Evolutionary conservation across 2,888 invertebrate genomes (phyloP).

Genomic region (Platerodrilus igneus): DNA sequence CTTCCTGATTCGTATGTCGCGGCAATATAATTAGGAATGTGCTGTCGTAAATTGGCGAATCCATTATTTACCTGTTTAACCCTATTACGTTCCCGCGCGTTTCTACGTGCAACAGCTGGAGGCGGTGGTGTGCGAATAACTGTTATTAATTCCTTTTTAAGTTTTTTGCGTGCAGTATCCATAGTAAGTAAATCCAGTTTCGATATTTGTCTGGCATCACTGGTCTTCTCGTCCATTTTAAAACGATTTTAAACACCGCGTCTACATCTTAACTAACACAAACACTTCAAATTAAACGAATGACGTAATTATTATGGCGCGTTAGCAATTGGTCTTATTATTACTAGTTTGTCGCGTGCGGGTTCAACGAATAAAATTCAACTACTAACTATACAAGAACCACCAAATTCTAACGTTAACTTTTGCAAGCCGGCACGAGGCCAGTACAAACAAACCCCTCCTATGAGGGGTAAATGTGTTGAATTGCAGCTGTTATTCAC

Average conservation of each 20-base stretch:
- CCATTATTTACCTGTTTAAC: constrained; percentile 91
- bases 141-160: constrained; percentile 33
- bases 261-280: constrained; percentile 10
- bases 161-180: constrained; percentile 40
- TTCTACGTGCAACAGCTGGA: constrained; percentile 79
- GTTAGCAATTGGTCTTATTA: constrained; percentile 31
- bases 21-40: constrained; percentile 80
- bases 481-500: constrained; percentile 43
- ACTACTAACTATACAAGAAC: constrained; percentile 36
- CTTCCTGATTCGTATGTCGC: constrained; percentile 61
- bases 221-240: no score
- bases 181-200: constrained; percentile 38
- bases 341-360: constrained; percentile 42
- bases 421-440: constrained; percentile 48
- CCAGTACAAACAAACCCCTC: constrained; percentile 46
- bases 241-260: constrained; percentile 1
- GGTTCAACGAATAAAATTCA: constrained; percentile 39
- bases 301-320: constrained; percentile 35
- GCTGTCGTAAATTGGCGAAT: constrained; percentile 80
- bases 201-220: constrained; percentile 22
- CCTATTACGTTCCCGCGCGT: constrained; percentile 88
- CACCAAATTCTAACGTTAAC: constrained; percentile 38
- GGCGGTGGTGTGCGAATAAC: constrained; percentile 59
- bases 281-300: constrained; percentile 16
- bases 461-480: constrained; percentile 46